Evolutionary conservation across 2,797 vertebrate genomes (phyloP), one percentile per base, ranked within the genome.

Genomic region (Austrolebias charrua): DNA sequence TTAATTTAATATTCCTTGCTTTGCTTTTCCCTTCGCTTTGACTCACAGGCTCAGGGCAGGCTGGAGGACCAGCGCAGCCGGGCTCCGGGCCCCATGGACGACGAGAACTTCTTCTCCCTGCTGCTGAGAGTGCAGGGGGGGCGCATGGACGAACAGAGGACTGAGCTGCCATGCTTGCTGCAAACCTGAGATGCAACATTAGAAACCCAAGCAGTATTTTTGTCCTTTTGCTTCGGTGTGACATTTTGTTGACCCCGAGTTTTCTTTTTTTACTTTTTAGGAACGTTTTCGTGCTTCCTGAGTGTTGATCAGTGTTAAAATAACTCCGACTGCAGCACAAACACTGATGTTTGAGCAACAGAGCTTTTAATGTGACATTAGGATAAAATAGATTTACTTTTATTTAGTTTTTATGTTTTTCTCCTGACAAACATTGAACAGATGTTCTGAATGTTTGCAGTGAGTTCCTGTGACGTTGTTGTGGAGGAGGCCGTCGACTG

Each of bases 71-170:
- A 96, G 89, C 91, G 95, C 31, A 93, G 93, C 71, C 73, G 89
- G n/a, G 93, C 94, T 13, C 95, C 95, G 0, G 92, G 94, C 0
- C 94, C 94, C 45, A 94, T 95, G 87, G 94, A 94, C 0, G 95
- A 95, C 1, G 94, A 95, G 55, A 94, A 95, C 72, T 95, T 96
- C 84, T 94, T 95, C 87, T 95, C 95, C 49, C 74, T 96, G 75
- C 89, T 96, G 61, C 88, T 95, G 76, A 92, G 88, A 83, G 93
- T 96, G 81, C 95, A 96, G 79, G 94, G 94, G 0, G 94, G 93
- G 0, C 90, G 94, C 52, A 94, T 95, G 92, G 95, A 96, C 4
- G 94, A 96, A 76, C 95, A 96, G 88, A 91, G 95, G 79, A 94
- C 93, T 20, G 86, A 90, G 69, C 86, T 94, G 5, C 93, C 94